Evolutionary conservation across 2,113 vertebrate genomes (phyloP).

Genomic region (Elephas maximus): DNA sequence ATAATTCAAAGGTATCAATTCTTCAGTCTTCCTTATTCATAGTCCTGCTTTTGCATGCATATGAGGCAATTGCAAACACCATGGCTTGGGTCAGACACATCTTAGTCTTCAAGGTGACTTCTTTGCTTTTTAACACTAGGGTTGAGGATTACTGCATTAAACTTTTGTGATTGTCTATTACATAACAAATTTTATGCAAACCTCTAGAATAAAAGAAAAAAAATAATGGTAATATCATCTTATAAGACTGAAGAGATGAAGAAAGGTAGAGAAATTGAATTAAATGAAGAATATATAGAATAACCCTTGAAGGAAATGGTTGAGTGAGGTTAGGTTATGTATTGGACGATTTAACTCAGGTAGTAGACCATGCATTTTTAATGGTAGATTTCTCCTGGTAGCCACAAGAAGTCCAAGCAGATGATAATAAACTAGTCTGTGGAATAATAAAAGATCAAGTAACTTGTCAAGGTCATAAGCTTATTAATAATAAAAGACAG

Average conservation of each 20-base stretch:
- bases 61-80: too few relatives aligned
- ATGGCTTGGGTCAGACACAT: too few relatives aligned
- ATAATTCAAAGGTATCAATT: too few relatives aligned
- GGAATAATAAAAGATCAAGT: background rate
- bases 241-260: background rate
- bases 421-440: background rate
- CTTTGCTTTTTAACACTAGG: background rate
- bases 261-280: background rate
- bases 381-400: background rate
- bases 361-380: background rate
- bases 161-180: background rate
- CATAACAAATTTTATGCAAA: background rate
- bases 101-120: too few relatives aligned
- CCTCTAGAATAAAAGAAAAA: background rate
- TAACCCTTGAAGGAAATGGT: background rate
- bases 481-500: background rate
- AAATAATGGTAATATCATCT: background rate
- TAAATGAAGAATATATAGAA: background rate
- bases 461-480: background rate
- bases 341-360: background rate
- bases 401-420: background rate
- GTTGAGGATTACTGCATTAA: background rate
- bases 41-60: too few relatives aligned
- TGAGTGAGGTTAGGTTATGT: background rate
- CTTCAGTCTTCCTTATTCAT: too few relatives aligned